Base-by-base conservation (phyloP, 1,140 invertebrate species). In the Pogonognathellus flavescens region DNA sequence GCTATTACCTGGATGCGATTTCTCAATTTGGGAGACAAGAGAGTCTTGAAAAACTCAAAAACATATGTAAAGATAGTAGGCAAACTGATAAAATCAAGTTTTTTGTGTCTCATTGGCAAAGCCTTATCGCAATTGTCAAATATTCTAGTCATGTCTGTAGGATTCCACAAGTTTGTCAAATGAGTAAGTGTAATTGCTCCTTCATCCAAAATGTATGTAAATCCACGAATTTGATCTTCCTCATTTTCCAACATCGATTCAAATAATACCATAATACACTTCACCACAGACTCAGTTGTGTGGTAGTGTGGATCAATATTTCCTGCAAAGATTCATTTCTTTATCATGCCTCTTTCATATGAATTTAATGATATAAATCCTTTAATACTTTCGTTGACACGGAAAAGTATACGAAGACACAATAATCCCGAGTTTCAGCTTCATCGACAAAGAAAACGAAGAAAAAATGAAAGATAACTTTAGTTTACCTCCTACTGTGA, bases 181-280 rank as follows among this genome's bases (percentile, higher is more conserved):
- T 90, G 88, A 41, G 89, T 87, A 0, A 91, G 86, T 0, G 90
- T 89, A 53, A 91, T 89, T n/a, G 90, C 90, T 84, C 89, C 89
- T 86, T 91, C 89, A 82, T 92, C 91, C 31, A 92, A 88, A 41
- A 92, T 89, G 83, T 92, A 91, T n/a, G 89, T 88, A 80, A 91
- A 90, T 9, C 90, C 90, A 57, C 88, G 84, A 18, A 89, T 88
- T 85, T 96, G 95, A 89, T 93, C 94, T 86, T 95, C 94, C 90
- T 97, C 95, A 88, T 96, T 94, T 89, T 96, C 95, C 93, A 96
- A 93, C 18, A 96, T 88, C 1, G 94, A 93, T 89, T 97, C 95
- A 89, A 95, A 96, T 14, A 94, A 93, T 25, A 95, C 93, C 6
- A 93, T 94, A 89, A 95, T 94, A n/a, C 0, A 95, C 93, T 94